Evolutionary conservation across 2,888 invertebrate species (phyloP), one percentile per base, ranked within the genome.

Genomic region (Drosophila limbata): DNA sequence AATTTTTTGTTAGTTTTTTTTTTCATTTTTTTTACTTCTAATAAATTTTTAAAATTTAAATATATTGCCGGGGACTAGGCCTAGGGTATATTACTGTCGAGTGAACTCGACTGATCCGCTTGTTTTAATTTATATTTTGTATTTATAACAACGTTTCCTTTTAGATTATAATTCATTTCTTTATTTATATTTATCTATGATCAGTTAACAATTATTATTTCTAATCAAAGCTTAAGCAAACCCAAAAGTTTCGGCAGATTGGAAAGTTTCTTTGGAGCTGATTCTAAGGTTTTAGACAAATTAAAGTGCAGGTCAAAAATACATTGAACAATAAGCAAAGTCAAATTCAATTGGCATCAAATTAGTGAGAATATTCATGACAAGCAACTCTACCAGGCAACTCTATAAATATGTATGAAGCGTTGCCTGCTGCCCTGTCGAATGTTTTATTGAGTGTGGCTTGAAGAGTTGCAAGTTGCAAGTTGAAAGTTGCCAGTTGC

Each of bases 281-380:
- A 1, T 44, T 44, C 19, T 13, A 21, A 19, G 59, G 31, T 21
- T 19, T 11, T 5, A 1, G 11, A 8, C 9, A 25, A 35, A 52
- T 28, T 45, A 40, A 60, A 62, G 61, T 39, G 21, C 35, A 60
- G 31, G 44, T 55, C 56, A 50, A 59, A 63, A 67, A 42, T 47
- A 60, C 21, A 45, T 60, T 42, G 40, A 61, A 55, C 56, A 66
- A 77, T 67, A 56, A 63, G 64, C 62, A 53, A 72, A 78, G 63
- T 64, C 72, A 79, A 75, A 79, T 79, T 79, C 59, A 79, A 79
- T 79, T 79, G 78, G 62, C 76, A 79, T 72, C 72, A 79, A 79
- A 79, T 79, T 79, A 79, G 79, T 75, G 68, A 19, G 79, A 72
- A 79, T 79, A 79, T 79, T 72, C 79, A 78, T 75, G 60, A 44